Evolutionary conservation across 2,113 vertebrate species (phyloP).

Genomic region (Globicephala melas): DNA sequence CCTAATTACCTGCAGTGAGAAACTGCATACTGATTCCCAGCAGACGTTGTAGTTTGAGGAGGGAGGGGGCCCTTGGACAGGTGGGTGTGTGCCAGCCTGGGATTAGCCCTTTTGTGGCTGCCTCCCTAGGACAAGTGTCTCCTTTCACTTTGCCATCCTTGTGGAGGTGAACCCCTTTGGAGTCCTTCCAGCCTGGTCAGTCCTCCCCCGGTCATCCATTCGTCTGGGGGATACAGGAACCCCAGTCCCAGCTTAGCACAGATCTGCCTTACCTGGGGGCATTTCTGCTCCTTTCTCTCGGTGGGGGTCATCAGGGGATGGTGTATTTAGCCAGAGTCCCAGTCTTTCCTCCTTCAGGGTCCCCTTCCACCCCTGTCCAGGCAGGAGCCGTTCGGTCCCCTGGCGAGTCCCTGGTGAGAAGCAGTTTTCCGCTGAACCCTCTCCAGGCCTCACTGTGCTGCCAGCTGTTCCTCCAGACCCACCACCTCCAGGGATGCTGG

Average conservation of each 20-base stretch:
- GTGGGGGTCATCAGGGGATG: neutral
- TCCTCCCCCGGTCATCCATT: neutral
- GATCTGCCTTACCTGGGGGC: neutral
- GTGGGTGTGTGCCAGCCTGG: neutral
- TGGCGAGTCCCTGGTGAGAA: neutral
- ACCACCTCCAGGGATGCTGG: neutral
- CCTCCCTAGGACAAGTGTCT: neutral
- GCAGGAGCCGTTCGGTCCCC: neutral
- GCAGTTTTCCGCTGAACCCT: neutral
- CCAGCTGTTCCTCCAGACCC: neutral
- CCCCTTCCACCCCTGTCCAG: neutral
- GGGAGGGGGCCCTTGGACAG: neutral
- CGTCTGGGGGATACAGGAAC: neutral
- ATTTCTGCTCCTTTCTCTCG: neutral
- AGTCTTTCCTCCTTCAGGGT: neutral
- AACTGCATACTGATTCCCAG: neutral
- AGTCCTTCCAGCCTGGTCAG: neutral
- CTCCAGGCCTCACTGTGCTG: neutral
- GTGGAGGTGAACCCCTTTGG: neutral
- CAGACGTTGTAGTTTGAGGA: neutral
- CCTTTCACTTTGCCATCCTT: neutral
- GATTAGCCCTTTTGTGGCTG: conserved; percentile 26
- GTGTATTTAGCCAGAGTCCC: neutral
- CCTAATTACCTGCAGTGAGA: conserved; percentile 60
- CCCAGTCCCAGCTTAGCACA: neutral